These are phyloP conservation scores for Tyria jacobaeae DNA, from an alignment of 2,888 invertebrate species.

Conservation along the genomic window DNA sequence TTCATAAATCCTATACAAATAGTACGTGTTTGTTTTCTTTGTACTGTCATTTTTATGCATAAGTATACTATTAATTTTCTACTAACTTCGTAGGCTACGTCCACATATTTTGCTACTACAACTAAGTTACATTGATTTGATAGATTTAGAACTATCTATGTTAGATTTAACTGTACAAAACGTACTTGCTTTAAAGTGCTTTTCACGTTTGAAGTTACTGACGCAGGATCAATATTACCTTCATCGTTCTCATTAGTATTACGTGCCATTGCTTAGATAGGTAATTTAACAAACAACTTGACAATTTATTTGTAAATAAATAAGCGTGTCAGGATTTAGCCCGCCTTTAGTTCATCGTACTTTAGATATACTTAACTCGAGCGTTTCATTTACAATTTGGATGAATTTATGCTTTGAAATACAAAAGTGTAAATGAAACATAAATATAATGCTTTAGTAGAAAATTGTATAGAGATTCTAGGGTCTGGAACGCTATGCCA, in stretches of 20 bases:
- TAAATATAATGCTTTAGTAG: background rate
- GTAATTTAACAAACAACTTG: slow-evolving; percentile 26
- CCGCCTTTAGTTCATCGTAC: background rate
- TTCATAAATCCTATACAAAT: background rate
- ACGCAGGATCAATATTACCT: slow-evolving; percentile 70
- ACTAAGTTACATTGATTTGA: no score
- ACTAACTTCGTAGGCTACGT: background rate
- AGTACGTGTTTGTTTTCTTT: background rate
- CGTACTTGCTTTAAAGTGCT: slow-evolving; percentile 70
- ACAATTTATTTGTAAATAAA: slow-evolving; percentile 20
- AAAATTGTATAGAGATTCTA: background rate
- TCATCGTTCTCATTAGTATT: slow-evolving; percentile 69
- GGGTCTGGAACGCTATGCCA: background rate
- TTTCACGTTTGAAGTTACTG: slow-evolving; percentile 70
- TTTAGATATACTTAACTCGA: background rate
- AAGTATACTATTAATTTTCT: background rate
- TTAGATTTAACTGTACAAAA: slow-evolving; percentile 21
- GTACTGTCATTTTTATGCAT: no score
- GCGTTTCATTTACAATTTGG: background rate
- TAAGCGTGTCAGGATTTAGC: slow-evolving; percentile 1
- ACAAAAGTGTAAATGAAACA: background rate
- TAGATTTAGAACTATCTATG: background rate
- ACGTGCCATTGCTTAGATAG: slow-evolving; percentile 59
- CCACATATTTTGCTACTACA: background rate
- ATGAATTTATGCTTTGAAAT: background rate